A percentile compares a stretch with the other conserved stretches of the same genome.
phyloP scores from a whole-genome alignment of 1,140 invertebrate species.

The Diabrotica virgifera region DNA sequence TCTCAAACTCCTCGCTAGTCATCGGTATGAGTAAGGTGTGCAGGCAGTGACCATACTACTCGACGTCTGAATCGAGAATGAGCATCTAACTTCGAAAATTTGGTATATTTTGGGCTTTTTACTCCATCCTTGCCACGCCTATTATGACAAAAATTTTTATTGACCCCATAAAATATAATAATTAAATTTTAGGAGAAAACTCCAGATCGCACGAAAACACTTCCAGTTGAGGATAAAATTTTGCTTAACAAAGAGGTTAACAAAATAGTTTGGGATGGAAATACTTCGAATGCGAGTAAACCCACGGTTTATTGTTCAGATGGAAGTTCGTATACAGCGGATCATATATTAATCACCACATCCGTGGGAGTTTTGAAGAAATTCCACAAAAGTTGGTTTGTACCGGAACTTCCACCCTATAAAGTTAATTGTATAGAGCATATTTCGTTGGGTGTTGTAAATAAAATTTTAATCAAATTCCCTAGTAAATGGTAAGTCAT shows the following conservation, averaged over 20 bases:
- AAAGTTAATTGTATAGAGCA: constrained; percentile 62
- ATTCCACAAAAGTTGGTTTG: constrained; percentile 56
- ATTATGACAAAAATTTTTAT: no score
- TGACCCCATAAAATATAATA: no score
- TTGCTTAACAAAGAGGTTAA: constrained; percentile 51
- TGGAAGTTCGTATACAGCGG: constrained; percentile 56
- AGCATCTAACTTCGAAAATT: no score
- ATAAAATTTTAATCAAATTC: constrained; percentile 76
- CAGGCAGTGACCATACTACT: no score
- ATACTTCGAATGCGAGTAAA: constrained; percentile 20
- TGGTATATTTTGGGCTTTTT: no score
- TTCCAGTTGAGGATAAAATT: constrained; percentile 46
- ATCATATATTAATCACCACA: constrained; percentile 66
- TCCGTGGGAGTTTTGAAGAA: constrained; percentile 69
- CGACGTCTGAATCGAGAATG: no score
- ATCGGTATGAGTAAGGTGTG: no score
- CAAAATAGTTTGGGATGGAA: constrained; percentile 50
- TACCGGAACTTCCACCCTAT: constrained; percentile 56
- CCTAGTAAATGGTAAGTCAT: constrained; percentile 53
- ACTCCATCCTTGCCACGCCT: no score
- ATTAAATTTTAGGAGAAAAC: constrained; percentile 21
- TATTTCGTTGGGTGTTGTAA: constrained; percentile 67
- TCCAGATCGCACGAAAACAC: constrained; percentile 16
- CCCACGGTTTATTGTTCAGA: constrained; percentile 47
- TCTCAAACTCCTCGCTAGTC: no score